Conservation (phyloP, 2,888 invertebrate species). For the Corbicula japonica region DNA sequence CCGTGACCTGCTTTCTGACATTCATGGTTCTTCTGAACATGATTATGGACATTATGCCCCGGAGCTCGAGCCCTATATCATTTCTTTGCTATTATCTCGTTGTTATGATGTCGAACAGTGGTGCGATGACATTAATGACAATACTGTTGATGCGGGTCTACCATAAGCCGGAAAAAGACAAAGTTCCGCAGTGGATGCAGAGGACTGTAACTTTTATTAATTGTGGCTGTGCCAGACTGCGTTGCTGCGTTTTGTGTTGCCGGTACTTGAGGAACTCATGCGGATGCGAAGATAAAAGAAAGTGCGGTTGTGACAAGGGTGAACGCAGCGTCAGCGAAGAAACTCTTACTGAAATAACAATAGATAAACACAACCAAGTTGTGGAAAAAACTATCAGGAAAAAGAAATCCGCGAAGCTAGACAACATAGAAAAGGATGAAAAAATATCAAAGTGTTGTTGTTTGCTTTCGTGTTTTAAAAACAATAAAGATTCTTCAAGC, state of each 20-base stretch:
- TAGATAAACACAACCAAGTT: too few relatives aligned
- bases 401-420: too few relatives aligned
- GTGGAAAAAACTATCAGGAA: too few relatives aligned
- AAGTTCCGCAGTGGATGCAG: constrained; percentile 57
- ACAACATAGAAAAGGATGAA: too few relatives aligned
- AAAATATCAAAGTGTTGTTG: too few relatives aligned
- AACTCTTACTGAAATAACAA: constrained; percentile 3
- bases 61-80: constrained; percentile 60
- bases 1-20: constrained; percentile 63
- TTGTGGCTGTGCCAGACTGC: constrained; percentile 51
- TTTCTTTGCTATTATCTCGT: constrained; percentile 63
- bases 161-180: constrained; percentile 57
- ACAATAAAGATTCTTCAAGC: too few relatives aligned
- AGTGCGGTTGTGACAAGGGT: constrained; percentile 29
- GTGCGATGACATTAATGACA: constrained; percentile 59
- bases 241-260: constrained; percentile 42
- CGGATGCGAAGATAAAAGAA: constrained; percentile 28
- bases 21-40: constrained; percentile 62
- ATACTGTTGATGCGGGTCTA: constrained; percentile 59
- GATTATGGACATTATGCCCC: constrained; percentile 66
- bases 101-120: constrained; percentile 63
- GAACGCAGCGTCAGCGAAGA: constrained; percentile 1
- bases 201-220: constrained; percentile 52
- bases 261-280: constrained; percentile 17
- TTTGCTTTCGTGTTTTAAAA: too few relatives aligned